These are phyloP conservation scores for Vipera latastei DNA, from an alignment of 2,797 vertebrate genomes.

Conservation along the genomic window DNA sequence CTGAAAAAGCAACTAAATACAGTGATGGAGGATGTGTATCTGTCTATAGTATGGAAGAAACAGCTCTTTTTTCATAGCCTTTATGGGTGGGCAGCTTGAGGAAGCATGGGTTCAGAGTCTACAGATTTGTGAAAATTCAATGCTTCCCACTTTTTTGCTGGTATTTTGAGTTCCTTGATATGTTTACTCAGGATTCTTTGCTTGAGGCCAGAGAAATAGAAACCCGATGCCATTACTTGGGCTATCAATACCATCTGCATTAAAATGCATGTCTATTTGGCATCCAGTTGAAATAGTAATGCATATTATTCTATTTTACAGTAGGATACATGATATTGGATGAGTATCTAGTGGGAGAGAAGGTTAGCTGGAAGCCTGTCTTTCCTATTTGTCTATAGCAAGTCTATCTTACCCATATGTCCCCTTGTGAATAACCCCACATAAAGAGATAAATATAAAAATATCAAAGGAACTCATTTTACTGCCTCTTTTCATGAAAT, in stretches of 20 bases:
- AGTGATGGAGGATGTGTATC: not conserved
- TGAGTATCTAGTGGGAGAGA: not conserved
- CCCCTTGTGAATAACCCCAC: not conserved
- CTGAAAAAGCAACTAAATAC: slow-evolving; percentile 12
- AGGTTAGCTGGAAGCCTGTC: not conserved
- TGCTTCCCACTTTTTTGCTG: not conserved
- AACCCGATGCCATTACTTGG: not conserved
- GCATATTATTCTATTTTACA: not conserved
- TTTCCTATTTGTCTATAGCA: not conserved
- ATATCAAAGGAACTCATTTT: not conserved
- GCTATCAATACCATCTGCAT: not conserved
- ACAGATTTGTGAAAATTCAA: not conserved
- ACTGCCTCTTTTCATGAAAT: not conserved
- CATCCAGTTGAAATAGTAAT: not conserved
- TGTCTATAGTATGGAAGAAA: not conserved
- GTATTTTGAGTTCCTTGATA: not conserved
- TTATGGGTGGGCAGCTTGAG: not conserved
- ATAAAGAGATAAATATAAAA: not conserved
- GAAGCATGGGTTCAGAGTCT: not conserved
- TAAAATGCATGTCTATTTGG: not conserved
- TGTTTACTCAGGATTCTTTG: not conserved
- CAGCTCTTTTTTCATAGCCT: not conserved
- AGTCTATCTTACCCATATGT: not conserved
- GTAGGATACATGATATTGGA: not conserved
- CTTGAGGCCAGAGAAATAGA: not conserved